These are phyloP conservation scores for Poeciliopsis presidionis DNA, from an alignment of 2,797 vertebrate genomes.

Conservation along the genomic window DNA sequence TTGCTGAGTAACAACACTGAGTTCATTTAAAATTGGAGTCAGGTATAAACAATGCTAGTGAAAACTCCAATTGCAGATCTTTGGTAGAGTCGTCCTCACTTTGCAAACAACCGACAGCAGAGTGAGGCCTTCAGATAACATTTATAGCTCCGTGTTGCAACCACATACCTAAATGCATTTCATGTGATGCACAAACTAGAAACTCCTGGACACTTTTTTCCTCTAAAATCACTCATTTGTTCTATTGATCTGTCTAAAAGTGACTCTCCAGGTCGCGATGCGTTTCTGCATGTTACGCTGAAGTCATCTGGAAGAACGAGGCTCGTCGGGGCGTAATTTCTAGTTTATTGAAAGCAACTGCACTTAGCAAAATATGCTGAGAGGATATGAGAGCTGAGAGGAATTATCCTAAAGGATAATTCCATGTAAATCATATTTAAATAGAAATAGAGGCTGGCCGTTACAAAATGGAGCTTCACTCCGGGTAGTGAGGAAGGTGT, in stretches of 20 bases:
- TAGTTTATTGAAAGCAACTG: too few relatives aligned
- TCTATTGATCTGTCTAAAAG: background rate
- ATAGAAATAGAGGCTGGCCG: background rate
- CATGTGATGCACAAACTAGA: background rate
- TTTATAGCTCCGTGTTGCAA: background rate
- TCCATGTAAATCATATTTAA: background rate
- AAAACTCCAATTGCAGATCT: background rate
- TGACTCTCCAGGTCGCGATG: too few relatives aligned
- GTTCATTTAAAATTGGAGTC: slow-evolving; percentile 34
- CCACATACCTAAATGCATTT: background rate
- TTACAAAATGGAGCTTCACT: slow-evolving; percentile 66
- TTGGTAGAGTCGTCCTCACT: background rate
- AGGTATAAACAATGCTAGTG: background rate
- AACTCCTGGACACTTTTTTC: background rate
- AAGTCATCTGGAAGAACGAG: too few relatives aligned
- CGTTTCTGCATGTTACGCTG: too few relatives aligned
- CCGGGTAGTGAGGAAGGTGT: slow-evolving; percentile 45
- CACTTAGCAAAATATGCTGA: background rate
- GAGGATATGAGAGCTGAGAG: too few relatives aligned
- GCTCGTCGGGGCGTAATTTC: too few relatives aligned
- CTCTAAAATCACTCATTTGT: background rate
- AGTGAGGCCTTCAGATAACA: background rate
- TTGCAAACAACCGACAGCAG: background rate
- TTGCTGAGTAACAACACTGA: slow-evolving; percentile 33
- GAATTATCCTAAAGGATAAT: background rate